Evolutionary conservation across 2,113 vertebrate genomes (phyloP), one percentile per base, ranked within the genome.

Genomic region (Scopus umbretta): DNA sequence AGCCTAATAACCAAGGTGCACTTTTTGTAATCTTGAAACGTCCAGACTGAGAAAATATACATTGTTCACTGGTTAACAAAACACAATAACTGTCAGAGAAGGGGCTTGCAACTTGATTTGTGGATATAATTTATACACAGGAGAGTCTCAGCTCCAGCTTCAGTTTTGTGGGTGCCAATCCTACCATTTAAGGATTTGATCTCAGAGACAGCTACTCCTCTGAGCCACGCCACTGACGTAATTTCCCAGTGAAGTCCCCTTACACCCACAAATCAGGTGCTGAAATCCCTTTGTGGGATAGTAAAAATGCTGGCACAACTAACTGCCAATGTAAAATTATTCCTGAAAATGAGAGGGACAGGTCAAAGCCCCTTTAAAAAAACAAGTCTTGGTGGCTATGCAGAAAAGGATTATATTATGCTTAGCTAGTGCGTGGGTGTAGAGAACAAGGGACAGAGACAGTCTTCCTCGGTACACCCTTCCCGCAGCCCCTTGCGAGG

Each of bases 251-350:
- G 89, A 80, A 95, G 95, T 96, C 94, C 84, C 95, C 50, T 82
- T 94, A 79, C 88, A 79, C 88, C 90, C 96, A 96, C 92, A 97
- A 96, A 97, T 97, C 96, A 97, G 96, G 94, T 96, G 91, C 94
- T 97, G 75, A 91, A 97, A 88, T 97, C 94, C 87, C 93, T 40
- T 94, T 73, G 87, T 59, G 93, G 95, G 87, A 73, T 14, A 92
- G 85, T 70, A 95, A 96, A 97, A 97, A 96, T 95, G 94, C 91
- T 96, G 96, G 92, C 95, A 92, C 50, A 86, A 70, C 84, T 32
- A 47, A 52, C 79, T 91, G 93, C 87, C 94, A 95, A 70, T 74
- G 74, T 76, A 88, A 94, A 97, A 96, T 91, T 86, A 91, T 83
- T 95, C 92, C 91, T 96, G 89, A 93, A 97, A 92, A 96, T 78